These are phyloP conservation scores for Okamejei kenojei DNA, from an alignment of 2,797 vertebrate genomes.

Conservation along the genomic window DNA sequence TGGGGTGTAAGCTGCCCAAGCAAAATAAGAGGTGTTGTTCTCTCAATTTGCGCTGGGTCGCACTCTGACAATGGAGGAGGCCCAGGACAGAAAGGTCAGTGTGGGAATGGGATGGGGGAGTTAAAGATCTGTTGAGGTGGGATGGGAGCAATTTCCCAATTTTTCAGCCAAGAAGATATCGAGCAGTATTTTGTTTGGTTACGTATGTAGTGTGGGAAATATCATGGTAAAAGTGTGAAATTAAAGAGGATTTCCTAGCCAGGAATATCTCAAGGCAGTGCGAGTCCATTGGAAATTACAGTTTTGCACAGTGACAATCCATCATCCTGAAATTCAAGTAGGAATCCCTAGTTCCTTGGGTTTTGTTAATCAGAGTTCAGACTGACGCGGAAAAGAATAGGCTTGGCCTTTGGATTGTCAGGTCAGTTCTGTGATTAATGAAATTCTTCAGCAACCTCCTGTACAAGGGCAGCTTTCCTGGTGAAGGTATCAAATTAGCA, in stretches of 20 bases:
- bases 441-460: neutral
- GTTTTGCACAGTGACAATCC: neutral
- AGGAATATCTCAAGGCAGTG: constrained; percentile 5
- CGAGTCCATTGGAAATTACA: neutral
- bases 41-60: too few species aligned
- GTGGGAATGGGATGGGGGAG: too few species aligned
- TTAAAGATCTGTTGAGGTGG: neutral
- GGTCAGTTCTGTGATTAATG: neutral
- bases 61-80: too few species aligned
- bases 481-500: constrained; percentile 1
- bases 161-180: neutral
- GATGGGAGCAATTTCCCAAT: too few species aligned
- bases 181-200: neutral
- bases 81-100: too few species aligned
- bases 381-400: constrained; percentile 1
- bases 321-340: constrained; percentile 26
- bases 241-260: neutral
- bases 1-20: too few species aligned
- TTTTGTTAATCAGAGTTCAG: constrained; percentile 26
- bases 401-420: neutral
- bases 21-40: too few species aligned
- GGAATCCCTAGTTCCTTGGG: neutral
- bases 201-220: too few species aligned
- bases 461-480: neutral
- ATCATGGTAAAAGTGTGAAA: too few species aligned